These are phyloP conservation scores for Apamea monoglypha DNA, from an alignment of 2,888 invertebrate species.

Conservation along the genomic window DNA sequence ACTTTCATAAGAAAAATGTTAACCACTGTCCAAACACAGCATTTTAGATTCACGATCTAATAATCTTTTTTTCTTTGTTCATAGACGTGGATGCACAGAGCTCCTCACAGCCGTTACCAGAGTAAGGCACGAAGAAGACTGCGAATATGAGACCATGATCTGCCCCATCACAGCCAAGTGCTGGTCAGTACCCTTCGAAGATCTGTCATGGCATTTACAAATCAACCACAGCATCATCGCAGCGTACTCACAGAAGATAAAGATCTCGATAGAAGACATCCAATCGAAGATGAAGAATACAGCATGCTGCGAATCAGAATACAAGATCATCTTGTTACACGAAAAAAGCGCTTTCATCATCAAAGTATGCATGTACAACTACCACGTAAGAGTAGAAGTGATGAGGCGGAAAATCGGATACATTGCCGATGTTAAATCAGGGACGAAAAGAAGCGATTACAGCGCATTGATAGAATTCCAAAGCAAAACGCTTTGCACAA, in stretches of 20 bases:
- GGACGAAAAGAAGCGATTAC: slow-evolving; percentile 85
- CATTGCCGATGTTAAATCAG: slow-evolving; percentile 82
- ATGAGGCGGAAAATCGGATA: slow-evolving; percentile 87
- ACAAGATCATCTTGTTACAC: slow-evolving; percentile 85
- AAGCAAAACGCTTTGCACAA: slow-evolving; percentile 85
- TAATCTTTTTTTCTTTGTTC: slow-evolving; percentile 67
- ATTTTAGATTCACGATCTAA: slow-evolving; percentile 18
- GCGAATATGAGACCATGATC: slow-evolving; percentile 86
- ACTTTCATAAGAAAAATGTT: background rate
- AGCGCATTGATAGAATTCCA: slow-evolving; percentile 87
- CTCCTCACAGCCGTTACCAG: slow-evolving; percentile 83
- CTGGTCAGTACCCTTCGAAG: slow-evolving; percentile 85
- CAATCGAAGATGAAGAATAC: slow-evolving; percentile 87
- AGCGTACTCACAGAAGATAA: slow-evolving; percentile 88
- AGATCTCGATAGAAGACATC: slow-evolving; percentile 88
- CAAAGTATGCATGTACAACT: slow-evolving; percentile 88
- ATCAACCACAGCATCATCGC: slow-evolving; percentile 85
- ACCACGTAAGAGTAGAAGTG: slow-evolving; percentile 86
- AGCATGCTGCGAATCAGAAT: slow-evolving; percentile 87
- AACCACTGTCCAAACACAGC: background rate
- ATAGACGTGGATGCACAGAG: slow-evolving; percentile 88
- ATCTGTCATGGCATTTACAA: slow-evolving; percentile 84
- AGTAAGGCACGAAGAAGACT: slow-evolving; percentile 86
- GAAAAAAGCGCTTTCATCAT: slow-evolving; percentile 88
- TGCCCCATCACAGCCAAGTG: slow-evolving; percentile 87